Percentiles rank a stretch among this genome's conserved stretches.
These are phyloP conservation scores for Adoxophyes honmai DNA, from an alignment of 1,140 invertebrate species.

Conservation along the genomic window DNA sequence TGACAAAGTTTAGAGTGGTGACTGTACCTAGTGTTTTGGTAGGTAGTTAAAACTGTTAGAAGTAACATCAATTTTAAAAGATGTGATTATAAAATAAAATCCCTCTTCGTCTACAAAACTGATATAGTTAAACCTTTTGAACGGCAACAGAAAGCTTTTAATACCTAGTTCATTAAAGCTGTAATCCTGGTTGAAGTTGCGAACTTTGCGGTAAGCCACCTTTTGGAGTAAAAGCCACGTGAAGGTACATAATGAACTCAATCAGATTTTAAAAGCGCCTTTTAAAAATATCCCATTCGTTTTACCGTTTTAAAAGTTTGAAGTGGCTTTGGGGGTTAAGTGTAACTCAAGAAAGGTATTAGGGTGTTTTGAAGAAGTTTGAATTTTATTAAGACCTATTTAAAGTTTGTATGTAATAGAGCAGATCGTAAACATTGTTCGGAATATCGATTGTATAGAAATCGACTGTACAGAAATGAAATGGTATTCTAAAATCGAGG, in stretches of 20 bases:
- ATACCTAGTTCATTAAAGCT: conserved; percentile 11
- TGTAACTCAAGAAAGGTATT: too few relatives aligned
- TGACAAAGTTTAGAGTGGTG: too few relatives aligned
- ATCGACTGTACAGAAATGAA: too few relatives aligned
- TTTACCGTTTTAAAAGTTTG: not conserved
- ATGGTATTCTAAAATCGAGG: too few relatives aligned
- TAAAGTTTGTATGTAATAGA: too few relatives aligned
- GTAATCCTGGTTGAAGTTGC: conserved; percentile 13
- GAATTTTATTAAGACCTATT: too few relatives aligned
- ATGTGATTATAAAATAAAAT: not conserved
- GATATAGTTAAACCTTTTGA: conserved; percentile 3
- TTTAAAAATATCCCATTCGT: not conserved
- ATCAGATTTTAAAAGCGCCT: not conserved
- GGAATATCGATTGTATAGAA: too few relatives aligned
- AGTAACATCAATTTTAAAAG: too few relatives aligned
- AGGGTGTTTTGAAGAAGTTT: too few relatives aligned
- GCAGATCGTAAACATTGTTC: too few relatives aligned
- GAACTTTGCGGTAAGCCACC: conserved; percentile 11
- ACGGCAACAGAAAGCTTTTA: not conserved
- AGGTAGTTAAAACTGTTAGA: too few relatives aligned
- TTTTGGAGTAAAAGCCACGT: conserved; percentile 12
- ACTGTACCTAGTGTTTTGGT: too few relatives aligned
- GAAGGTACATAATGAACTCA: not conserved
- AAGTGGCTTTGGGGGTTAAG: not conserved
- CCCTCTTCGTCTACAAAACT: not conserved